These are phyloP conservation scores for Xenopus tropicalis DNA, from an alignment of 2,113 vertebrate species.

Conservation along the genomic window UCB_Xtro_10.0 CM004446.2:87634501-87635000, in stretches of 20 bases:
- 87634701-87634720: slow-evolving; percentile 35
- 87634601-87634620: slow-evolving; percentile 53
- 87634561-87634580: slow-evolving; percentile 57
- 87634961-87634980: too few species aligned
- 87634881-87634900: too few species aligned
- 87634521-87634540: slow-evolving; percentile 55
- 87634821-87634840: too few species aligned
- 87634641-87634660: slow-evolving; percentile 50
- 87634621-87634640: slow-evolving; percentile 50
- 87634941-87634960: too few species aligned
- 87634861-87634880: too few species aligned
- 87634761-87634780: background rate
- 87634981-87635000: too few species aligned
- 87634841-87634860: too few species aligned
- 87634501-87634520: slow-evolving; percentile 58
- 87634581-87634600: slow-evolving; percentile 67
- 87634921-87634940: too few species aligned
- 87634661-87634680: slow-evolving; percentile 46
- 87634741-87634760: slow-evolving; percentile 1
- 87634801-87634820: background rate
- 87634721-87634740: slow-evolving; percentile 22
- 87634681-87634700: slow-evolving; percentile 10
- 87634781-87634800: background rate
- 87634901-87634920: too few species aligned
- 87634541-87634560: slow-evolving; percentile 65